Conservation (phyloP, 2,113 vertebrate genomes). For the Promerops cafer region DNA sequence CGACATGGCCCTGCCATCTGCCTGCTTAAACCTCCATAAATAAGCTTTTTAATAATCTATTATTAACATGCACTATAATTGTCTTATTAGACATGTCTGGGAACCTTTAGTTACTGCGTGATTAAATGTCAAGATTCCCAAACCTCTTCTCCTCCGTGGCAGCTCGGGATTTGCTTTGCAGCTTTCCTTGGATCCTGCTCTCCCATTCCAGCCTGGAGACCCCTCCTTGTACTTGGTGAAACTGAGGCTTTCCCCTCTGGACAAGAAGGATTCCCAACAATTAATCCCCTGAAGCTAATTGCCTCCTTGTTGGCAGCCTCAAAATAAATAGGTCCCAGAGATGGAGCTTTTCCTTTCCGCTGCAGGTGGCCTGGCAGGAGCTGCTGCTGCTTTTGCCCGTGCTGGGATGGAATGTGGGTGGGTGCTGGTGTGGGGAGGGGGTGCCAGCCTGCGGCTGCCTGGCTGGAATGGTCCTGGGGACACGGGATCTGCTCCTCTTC, state of each 20-base stretch:
- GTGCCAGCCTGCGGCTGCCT: neutral
- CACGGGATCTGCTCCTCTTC: rapidly evolving
- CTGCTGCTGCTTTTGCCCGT: neutral
- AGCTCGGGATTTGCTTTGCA: neutral
- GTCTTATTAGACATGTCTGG: conserved; percentile 46
- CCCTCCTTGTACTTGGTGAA: neutral
- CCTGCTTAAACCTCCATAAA: conserved; percentile 28
- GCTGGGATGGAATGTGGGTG: neutral
- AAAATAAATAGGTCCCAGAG: neutral
- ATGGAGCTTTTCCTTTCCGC: neutral
- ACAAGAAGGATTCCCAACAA: neutral
- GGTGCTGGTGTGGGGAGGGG: neutral
- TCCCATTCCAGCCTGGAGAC: neutral
- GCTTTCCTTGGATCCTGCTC: neutral
- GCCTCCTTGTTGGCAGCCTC: neutral
- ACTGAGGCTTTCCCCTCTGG: neutral
- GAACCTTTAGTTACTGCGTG: conserved; percentile 20
- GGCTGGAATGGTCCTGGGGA: neutral
- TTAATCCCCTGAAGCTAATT: neutral
- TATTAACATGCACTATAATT: conserved; percentile 52
- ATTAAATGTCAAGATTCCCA: conserved; percentile 44
- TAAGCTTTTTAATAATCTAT: conserved; percentile 51
- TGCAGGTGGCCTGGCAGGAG: conserved; percentile 29
- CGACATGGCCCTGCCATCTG: neutral
- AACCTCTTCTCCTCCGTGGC: neutral